phyloP scores from a whole-genome alignment of 2,113 vertebrate genomes.

The Hippocampus comes region DNA sequence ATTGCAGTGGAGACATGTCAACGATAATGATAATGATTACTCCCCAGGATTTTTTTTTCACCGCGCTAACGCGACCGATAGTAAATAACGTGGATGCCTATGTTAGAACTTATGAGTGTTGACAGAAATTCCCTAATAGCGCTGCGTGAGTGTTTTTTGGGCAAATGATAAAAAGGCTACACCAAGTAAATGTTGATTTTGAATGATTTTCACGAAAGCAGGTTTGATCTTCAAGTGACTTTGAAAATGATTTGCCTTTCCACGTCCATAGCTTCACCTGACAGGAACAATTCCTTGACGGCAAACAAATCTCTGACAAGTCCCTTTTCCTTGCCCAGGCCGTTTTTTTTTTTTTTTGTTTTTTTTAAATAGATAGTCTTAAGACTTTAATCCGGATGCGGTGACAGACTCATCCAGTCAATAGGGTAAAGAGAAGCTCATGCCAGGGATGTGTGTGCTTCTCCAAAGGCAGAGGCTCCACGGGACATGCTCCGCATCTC shows the following conservation, averaged over 20 bases:
- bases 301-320: constrained; percentile 71
- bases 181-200: not conserved
- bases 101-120: not conserved
- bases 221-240: constrained; percentile 69
- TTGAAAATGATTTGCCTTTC: constrained; percentile 62
- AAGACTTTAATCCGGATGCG: constrained; percentile 77
- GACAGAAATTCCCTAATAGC: not conserved
- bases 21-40: not conserved
- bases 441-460: constrained; percentile 58
- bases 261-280: constrained; percentile 43
- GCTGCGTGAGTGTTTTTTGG: not conserved
- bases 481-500: constrained; percentile 63
- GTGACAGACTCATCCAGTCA: constrained; percentile 77
- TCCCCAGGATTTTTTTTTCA: not conserved
- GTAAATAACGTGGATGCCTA: not conserved
- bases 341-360: constrained; percentile 60
- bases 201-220: constrained; percentile 28
- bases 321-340: constrained; percentile 42
- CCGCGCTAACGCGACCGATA: not conserved
- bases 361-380: constrained; percentile 74
- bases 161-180: not conserved
- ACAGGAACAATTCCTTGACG: constrained; percentile 60
- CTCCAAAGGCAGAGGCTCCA: constrained; percentile 61
- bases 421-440: constrained; percentile 74
- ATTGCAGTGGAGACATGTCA: not conserved